Conservation (phyloP, 2,888 invertebrate species). For the Dynastes tityus region DNA sequence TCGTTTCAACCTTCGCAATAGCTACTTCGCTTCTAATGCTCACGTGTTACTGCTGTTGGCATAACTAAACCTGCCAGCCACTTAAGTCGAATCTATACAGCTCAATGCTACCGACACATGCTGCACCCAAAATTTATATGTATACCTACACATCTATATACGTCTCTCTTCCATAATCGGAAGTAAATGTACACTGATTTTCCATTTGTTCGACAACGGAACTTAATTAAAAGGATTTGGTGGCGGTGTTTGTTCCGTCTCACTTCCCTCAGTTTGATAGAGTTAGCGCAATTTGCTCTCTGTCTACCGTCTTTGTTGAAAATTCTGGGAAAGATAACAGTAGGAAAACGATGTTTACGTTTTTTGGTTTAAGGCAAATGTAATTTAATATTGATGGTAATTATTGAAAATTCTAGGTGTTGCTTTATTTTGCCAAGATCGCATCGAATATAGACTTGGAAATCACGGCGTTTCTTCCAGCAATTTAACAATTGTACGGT, state of each 20-base stretch:
- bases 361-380: too few species aligned
- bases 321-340: too few species aligned
- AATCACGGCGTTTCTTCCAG: too few species aligned
- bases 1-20: not conserved
- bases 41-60: slow-evolving; percentile 8
- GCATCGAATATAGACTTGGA: too few species aligned
- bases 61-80: slow-evolving; percentile 24
- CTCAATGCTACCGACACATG: not conserved
- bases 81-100: not conserved
- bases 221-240: slow-evolving; percentile 73
- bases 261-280: slow-evolving; percentile 56
- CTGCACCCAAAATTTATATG: slow-evolving; percentile 18
- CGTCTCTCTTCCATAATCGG: slow-evolving; percentile 60
- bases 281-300: too few species aligned
- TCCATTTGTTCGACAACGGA: slow-evolving; percentile 77
- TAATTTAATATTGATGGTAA: too few species aligned
- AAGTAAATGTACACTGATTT: slow-evolving; percentile 77
- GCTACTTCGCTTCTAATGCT: too few species aligned
- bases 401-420: too few species aligned
- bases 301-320: too few species aligned
- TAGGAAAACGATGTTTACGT: too few species aligned
- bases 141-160: not conserved
- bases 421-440: too few species aligned
- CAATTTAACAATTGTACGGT: too few species aligned
- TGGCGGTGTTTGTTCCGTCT: slow-evolving; percentile 5